Evolutionary conservation across 1,140 invertebrate genomes (phyloP).

Genomic region (Hylaeus anthracinus): DNA sequence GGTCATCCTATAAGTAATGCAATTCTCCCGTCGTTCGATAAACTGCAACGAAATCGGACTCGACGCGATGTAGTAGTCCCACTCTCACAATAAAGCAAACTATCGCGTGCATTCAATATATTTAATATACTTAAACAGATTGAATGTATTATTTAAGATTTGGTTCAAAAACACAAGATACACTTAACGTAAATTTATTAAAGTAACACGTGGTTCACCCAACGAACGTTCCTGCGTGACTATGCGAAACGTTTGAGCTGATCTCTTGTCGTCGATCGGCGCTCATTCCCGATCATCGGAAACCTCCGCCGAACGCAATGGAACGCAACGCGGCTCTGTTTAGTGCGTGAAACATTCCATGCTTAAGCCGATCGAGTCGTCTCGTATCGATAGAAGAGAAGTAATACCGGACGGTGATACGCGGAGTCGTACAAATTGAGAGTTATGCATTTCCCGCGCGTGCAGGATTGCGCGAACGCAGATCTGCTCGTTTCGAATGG

Average conservation of each 20-base stretch:
- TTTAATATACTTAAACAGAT: too few species aligned
- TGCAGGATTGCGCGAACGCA: background rate
- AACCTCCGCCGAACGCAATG: too few species aligned
- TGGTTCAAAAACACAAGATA: too few species aligned
- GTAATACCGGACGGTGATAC: slow-evolving; percentile 50
- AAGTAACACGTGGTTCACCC: too few species aligned
- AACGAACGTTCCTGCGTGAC: too few species aligned
- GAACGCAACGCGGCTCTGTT: slow-evolving; percentile 35
- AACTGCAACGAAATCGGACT: background rate
- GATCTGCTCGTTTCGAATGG: background rate
- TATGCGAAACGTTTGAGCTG: too few species aligned
- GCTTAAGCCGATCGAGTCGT: slow-evolving; percentile 32
- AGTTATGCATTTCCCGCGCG: slow-evolving; percentile 58
- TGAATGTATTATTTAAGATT: too few species aligned
- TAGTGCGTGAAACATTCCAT: slow-evolving; percentile 41
- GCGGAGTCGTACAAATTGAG: slow-evolving; percentile 56
- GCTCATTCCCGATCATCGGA: too few species aligned
- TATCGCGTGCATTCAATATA: background rate
- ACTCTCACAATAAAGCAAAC: too few species aligned
- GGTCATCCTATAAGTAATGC: background rate
- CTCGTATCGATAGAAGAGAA: slow-evolving; percentile 44
- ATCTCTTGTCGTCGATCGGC: too few species aligned
- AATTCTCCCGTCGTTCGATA: background rate
- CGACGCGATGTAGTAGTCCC: too few species aligned
- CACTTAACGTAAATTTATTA: too few species aligned